Percentiles rank a stretch among this genome's conserved stretches.
These are phyloP conservation scores for Grus americana DNA, from an alignment of 2,113 vertebrate genomes.

Conservation along the genomic window DNA sequence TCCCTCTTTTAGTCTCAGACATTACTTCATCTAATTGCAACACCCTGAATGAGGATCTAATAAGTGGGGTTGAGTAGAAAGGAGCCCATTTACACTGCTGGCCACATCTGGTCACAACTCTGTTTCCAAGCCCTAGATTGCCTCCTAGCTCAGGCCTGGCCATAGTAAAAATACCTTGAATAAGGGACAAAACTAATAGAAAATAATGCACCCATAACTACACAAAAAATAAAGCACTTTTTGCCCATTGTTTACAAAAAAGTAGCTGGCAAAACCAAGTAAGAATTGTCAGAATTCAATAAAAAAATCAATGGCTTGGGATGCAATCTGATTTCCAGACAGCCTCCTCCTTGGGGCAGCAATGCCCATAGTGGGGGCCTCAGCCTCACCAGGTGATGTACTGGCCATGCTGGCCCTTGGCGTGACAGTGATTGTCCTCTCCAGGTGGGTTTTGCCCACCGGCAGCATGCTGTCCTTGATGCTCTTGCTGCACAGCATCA, in stretches of 20 bases:
- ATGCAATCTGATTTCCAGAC: neutral
- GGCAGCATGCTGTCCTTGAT: fast-evolving
- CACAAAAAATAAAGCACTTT: neutral
- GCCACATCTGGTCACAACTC: neutral
- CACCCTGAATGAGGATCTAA: neutral
- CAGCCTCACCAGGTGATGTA: neutral
- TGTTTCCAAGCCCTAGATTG: neutral
- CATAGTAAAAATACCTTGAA: neutral
- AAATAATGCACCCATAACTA: neutral
- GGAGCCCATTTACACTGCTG: neutral
- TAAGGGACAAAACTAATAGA: neutral
- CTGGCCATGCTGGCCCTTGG: fast-evolving
- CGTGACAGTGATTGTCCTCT: neutral
- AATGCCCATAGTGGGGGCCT: fast-evolving
- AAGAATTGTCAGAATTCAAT: neutral
- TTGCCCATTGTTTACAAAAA: neutral
- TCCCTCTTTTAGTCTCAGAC: slow-evolving; percentile 28
- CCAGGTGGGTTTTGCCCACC: neutral
- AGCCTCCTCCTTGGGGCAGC: neutral
- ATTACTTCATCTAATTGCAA: slow-evolving; percentile 54
- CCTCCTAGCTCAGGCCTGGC: neutral
- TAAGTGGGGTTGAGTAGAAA: neutral
- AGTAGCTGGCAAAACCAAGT: neutral
- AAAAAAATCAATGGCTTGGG: neutral
- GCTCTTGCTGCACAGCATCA: neutral